phyloP scores from a whole-genome alignment of 2,888 invertebrate species.

The Amiota minor region DNA sequence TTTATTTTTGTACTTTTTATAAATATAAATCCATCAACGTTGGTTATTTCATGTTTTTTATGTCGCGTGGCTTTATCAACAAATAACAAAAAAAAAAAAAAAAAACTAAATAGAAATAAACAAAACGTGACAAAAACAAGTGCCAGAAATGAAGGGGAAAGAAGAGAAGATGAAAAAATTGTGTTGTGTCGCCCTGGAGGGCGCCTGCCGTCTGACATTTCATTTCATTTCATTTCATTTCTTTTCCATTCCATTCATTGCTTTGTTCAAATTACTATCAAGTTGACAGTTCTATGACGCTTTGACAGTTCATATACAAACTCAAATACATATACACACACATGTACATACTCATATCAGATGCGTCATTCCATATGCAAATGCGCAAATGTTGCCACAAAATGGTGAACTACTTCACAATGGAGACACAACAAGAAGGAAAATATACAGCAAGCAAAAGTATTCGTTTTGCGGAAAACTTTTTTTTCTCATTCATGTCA shows the following conservation, averaged over 20 bases:
- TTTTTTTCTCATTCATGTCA: conserved; percentile 20
- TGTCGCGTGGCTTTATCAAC: conserved; percentile 7
- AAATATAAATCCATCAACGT: conserved; percentile 65
- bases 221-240: neutral
- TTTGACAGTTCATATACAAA: conserved; percentile 65
- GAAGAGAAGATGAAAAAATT: conserved; percentile 1
- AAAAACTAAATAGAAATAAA: too few species aligned
- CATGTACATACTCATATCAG: conserved; percentile 22
- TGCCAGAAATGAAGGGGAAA: conserved; percentile 44
- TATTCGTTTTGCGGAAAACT: conserved; percentile 21
- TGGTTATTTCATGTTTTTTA: conserved; percentile 45
- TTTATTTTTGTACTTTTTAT: too few species aligned
- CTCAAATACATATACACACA: conserved; percentile 29
- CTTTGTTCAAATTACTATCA: conserved; percentile 66
- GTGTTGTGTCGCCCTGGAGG: neutral
- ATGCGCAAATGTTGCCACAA: conserved; percentile 45
- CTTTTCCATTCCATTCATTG: conserved; percentile 51
- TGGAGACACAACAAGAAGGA: conserved; percentile 61
- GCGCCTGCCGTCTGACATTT: conserved; percentile 24
- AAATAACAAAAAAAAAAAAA: conserved; percentile 45
- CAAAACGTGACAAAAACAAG: conserved; percentile 42
- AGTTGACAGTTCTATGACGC: conserved; percentile 71
- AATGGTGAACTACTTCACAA: conserved; percentile 47
- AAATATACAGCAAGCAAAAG: conserved; percentile 33
- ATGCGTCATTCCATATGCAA: conserved; percentile 60